Percentiles rank a stretch among this genome's conserved stretches.
phyloP scores from a whole-genome alignment of 2,113 vertebrate genomes.

The Megaptera novaeangliae region DNA sequence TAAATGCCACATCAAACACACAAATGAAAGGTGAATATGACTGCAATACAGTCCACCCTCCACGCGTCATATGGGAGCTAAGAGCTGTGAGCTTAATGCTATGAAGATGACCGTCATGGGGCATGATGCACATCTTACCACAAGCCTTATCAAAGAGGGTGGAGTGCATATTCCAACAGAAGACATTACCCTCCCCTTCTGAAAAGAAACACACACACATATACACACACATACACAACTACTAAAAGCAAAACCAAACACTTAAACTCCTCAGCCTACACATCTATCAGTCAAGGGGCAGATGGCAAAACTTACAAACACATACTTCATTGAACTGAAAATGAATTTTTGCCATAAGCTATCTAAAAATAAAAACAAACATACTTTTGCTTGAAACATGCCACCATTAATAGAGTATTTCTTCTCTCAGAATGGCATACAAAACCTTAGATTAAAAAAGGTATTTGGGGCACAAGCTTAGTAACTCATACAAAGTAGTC shows the following conservation, averaged over 20 bases:
- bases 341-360: conserved; percentile 39
- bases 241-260: conserved; percentile 59
- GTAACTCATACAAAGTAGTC: conserved; percentile 22
- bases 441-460: conserved; percentile 49
- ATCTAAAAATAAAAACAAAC: conserved; percentile 54
- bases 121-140: conserved; percentile 75
- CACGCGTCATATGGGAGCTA: conserved; percentile 69
- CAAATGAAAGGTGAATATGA: conserved; percentile 86
- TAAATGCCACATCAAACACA: conserved; percentile 90
- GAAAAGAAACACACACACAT: conserved; percentile 38
- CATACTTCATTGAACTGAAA: conserved; percentile 48
- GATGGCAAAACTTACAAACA: conserved; percentile 66
- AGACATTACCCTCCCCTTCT: conserved; percentile 76
- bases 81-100: conserved; percentile 77
- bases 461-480: neutral
- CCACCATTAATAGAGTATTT: conserved; percentile 27
- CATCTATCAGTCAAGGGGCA: conserved; percentile 27
- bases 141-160: conserved; percentile 67
- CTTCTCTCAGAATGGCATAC: conserved; percentile 2
- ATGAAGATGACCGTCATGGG: conserved; percentile 78
- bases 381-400: conserved; percentile 37
- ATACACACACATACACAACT: conserved; percentile 37
- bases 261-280: conserved; percentile 31
- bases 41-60: conserved; percentile 81
- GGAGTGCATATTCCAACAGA: conserved; percentile 65